Base-by-base conservation (phyloP, 2,888 invertebrate species). In the Cryptops parisi region DNA sequence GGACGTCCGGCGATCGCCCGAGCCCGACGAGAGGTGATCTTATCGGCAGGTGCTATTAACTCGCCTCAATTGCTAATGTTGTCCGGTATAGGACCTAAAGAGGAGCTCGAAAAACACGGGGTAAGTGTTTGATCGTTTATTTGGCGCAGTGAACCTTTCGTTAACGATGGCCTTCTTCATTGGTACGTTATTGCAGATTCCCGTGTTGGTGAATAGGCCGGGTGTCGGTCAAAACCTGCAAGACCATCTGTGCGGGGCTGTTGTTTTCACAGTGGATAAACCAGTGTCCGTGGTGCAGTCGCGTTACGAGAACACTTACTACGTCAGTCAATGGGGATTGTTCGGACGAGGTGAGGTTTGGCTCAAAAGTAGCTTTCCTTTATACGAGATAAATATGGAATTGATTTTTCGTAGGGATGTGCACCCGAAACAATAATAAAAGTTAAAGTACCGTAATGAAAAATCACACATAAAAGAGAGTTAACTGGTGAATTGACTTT, bases 211-310 rank as follows among this genome's bases (percentile, higher is more conserved):
- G 64, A 83, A 90, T 64, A 70, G 87, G 1, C 78, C 78, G 60
- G 55, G 55, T 21, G 90, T 91, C 0, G 91, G 91, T 0, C 74
- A 81, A 57, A 91, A 90, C 66, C 73, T 91, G 27, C 90, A 90
- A 70, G 90, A 91, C 64, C 91, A 91, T 64, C 79, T 90, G 15
- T 71, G 87, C 0, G 89, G 89, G 0, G 89, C 89, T 0, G 69
- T 90, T 17, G 82, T 88, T 0, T 91, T 90, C 61, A 73, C 82
- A 67, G 75, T 89, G 0, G 81, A 88, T 65, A 81, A 84, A 43
- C 84, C 87, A 27, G 59, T 57, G 19, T 61, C 59, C 5, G 57
- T 62, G 19, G 56, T 62, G 33, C 62, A 62, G 46, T 53, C 60
- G 5, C 56, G 62, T 40, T 53, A 39, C 25, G 53, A 53, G 41